Conservation (phyloP, 2,797 vertebrate species). For the Gallinago stenura region DNA sequence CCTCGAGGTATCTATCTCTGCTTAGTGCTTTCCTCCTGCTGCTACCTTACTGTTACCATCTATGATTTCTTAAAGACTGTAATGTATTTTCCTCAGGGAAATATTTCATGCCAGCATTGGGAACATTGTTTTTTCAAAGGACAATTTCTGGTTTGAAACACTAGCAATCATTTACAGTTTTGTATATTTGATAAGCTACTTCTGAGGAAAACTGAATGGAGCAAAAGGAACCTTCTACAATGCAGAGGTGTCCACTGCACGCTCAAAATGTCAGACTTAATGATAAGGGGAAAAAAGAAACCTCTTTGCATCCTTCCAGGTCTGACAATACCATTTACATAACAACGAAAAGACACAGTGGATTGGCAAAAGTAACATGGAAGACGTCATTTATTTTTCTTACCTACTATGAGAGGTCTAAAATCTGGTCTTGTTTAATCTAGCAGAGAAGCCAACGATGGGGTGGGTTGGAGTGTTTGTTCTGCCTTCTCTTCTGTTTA, state of each 20-base stretch:
- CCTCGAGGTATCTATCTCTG: neutral
- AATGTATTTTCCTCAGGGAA: neutral
- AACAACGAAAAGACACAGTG: neutral
- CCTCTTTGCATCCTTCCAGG: neutral
- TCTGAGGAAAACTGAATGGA: neutral
- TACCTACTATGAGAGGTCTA: neutral
- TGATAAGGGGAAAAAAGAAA: neutral
- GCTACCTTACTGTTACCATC: neutral
- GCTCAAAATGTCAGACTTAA: neutral
- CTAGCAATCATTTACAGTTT: neutral
- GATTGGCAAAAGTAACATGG: neutral
- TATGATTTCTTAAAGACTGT: neutral
- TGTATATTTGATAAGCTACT: neutral
- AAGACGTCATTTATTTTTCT: neutral
- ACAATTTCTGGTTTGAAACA: slow-evolving; percentile 1
- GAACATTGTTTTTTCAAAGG: neutral
- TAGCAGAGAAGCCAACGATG: neutral
- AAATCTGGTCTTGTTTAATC: neutral
- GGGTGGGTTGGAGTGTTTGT: neutral
- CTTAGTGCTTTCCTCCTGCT: neutral
- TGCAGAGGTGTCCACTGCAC: neutral
- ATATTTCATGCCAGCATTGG: neutral
- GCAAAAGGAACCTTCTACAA: neutral
- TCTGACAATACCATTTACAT: neutral
- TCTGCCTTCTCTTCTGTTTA: neutral